Evolutionary conservation across 2,888 invertebrate genomes (phyloP).

Genomic region (Cephus spinipes): DNA sequence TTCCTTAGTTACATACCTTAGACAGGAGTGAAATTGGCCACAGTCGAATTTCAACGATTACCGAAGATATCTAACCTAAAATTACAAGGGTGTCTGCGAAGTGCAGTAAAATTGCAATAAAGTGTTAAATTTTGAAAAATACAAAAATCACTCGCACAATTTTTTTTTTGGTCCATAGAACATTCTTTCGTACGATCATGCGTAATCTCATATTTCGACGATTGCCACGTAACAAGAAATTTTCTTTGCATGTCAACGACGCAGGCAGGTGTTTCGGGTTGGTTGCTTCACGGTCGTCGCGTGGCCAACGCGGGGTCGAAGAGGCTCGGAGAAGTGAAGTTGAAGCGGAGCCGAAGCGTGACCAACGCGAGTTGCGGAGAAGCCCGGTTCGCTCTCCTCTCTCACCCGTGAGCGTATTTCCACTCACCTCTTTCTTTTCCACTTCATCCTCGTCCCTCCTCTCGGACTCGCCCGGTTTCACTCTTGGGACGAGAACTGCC

Average conservation of each 20-base stretch:
- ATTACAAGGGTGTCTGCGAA: neutral
- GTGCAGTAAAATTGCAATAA: neutral
- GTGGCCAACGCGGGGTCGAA: conserved; percentile 31
- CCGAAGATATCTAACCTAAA: neutral
- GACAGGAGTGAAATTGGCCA: neutral
- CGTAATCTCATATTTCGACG: neutral
- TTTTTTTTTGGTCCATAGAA: neutral
- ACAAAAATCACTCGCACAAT: neutral
- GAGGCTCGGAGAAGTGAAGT: conserved; percentile 32
- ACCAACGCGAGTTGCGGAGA: conserved; percentile 41
- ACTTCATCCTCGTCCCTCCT: conserved; percentile 24
- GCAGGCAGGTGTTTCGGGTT: conserved; percentile 48
- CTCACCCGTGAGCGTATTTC: conserved; percentile 4
- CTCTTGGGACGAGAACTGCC: conserved; percentile 51
- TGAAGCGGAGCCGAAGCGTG: conserved; percentile 50
- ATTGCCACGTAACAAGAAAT: conserved; percentile 30
- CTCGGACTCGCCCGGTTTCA: conserved; percentile 30
- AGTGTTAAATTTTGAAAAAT: neutral
- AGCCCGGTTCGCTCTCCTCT: conserved; percentile 14
- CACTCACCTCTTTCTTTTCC: conserved; percentile 20
- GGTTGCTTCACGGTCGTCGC: conserved; percentile 18
- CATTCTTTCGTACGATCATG: neutral
- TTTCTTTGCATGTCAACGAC: conserved; percentile 53
- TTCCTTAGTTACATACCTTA: neutral
- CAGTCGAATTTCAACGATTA: neutral